phyloP scores from a whole-genome alignment of 2,797 vertebrate species.

The Pangasius larnaudii region DNA sequence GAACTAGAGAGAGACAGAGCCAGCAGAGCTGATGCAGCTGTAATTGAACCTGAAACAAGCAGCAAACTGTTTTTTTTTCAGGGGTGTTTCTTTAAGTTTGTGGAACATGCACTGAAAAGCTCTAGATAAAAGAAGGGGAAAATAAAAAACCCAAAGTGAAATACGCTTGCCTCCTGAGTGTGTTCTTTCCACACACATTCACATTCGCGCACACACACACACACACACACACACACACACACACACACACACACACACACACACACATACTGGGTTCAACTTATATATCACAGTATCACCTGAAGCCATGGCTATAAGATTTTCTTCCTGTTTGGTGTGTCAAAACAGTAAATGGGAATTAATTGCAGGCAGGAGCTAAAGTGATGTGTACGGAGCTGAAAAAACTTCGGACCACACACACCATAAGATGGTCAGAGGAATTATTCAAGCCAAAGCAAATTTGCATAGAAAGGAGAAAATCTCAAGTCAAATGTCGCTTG shows the following conservation, averaged over 20 bases:
- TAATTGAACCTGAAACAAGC: constrained; percentile 12
- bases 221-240: background rate
- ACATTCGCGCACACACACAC: background rate
- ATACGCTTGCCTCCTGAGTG: background rate
- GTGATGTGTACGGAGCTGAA: background rate
- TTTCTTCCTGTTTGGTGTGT: background rate
- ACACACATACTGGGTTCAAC: background rate
- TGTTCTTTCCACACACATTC: background rate
- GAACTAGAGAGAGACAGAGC: background rate
- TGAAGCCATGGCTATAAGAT: background rate
- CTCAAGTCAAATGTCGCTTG: background rate
- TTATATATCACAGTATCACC: background rate
- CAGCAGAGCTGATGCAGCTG: background rate
- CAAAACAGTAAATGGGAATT: background rate
- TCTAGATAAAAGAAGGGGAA: background rate
- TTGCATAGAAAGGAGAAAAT: background rate
- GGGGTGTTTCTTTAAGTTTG: background rate
- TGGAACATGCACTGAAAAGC: background rate
- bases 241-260: background rate
- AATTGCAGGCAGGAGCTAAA: background rate
- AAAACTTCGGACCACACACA: background rate
- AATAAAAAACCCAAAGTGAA: background rate
- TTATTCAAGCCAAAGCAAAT: background rate
- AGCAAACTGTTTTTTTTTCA: background rate
- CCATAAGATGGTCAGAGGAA: too few relatives aligned